phyloP scores from a whole-genome alignment of 2,113 vertebrate species.

The Gasterosteus aculeatus region DNA sequence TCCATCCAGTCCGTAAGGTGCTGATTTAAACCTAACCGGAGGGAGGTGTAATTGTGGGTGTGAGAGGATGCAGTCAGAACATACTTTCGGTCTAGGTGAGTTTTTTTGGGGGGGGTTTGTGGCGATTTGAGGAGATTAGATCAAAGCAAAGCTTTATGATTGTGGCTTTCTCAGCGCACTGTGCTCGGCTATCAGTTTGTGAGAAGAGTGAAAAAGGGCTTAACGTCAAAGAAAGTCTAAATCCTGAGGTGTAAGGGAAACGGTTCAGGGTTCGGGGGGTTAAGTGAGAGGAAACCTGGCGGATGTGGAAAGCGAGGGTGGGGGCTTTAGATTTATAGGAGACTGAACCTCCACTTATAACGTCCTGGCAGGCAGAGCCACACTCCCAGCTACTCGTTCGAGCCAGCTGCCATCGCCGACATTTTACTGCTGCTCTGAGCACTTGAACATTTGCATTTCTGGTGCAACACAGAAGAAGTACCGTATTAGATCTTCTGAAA shows the following conservation, averaged over 20 bases:
- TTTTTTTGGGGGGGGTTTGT: conserved; percentile 40
- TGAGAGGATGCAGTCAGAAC: conserved; percentile 43
- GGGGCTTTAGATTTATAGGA: conserved; percentile 56
- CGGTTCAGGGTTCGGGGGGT: conserved; percentile 28
- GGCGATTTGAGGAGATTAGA: conserved; percentile 59
- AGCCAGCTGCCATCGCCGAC: conserved; percentile 45
- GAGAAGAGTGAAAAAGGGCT: conserved; percentile 24
- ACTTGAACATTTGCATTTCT: conserved; percentile 27
- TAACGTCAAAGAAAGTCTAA: conserved; percentile 33
- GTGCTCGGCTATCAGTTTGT: conserved; percentile 46
- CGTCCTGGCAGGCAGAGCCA: conserved; percentile 54
- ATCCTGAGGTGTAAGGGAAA: conserved; percentile 38
- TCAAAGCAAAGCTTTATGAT: conserved; percentile 43
- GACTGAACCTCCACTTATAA: conserved; percentile 48
- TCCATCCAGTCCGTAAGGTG: conserved; percentile 53
- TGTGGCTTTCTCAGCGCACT: conserved; percentile 31
- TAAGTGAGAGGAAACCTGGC: conserved; percentile 32
- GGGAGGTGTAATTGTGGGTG: conserved; percentile 34
- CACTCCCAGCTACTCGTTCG: conserved; percentile 49
- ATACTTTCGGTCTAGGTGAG: conserved; percentile 45
- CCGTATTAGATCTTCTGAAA: background rate
- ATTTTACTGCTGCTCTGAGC: conserved; percentile 40
- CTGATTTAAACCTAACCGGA: conserved; percentile 62
- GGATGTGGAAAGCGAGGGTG: conserved; percentile 33
- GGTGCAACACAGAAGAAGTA: background rate